Evolutionary conservation across 2,888 invertebrate genomes (phyloP), one percentile per base, ranked within the genome.

Genomic region (Drosophila paranaensis): DNA sequence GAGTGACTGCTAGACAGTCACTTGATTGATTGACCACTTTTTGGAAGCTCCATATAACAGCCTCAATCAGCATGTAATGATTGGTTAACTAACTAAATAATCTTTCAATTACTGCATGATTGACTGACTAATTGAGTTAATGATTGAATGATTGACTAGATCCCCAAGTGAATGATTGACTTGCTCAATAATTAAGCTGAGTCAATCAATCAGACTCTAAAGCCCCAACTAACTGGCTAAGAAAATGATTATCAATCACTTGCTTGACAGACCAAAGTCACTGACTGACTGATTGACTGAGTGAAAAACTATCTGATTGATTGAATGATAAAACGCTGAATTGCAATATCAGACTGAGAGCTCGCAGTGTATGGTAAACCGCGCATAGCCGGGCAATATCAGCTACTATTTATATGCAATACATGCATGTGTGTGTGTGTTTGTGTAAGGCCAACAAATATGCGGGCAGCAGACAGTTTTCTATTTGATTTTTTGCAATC

Each of bases 401-500:
- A n/a, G 16, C 40, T 37, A 27, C 5, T 43, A 43, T 40, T 58
- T 50, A 51, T 33, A 50, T 58, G 60, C 62, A 77, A 58, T 65
- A 73, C 68, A 69, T 66, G 55, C 53, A 48, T 72, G 65, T 73
- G 57, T 68, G 64, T 70, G 65, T 64, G 60, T 64, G 63, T 71
- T 56, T 71, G 66, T 71, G 65, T 68, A 62, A 55, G 60, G 57
- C 56, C 66, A 81, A 79, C 81, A 88, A 85, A 81, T 81, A 79
- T 81, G 75, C 71, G 77, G 66, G 55, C 56, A 60, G 61, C 70
- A 76, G 79, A 73, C 73, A 80, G 76, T 76, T 80, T 80, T 74
- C 74, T 83, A 79, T 74, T 87, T 83, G 85, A 82, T 87, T 89
- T 86, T 86, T 89, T 86, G 86, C 86, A 86, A 88, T 86, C 86